Evolutionary conservation across 2,113 vertebrate species (phyloP).

Genomic region (Ondatra zibethicus): DNA sequence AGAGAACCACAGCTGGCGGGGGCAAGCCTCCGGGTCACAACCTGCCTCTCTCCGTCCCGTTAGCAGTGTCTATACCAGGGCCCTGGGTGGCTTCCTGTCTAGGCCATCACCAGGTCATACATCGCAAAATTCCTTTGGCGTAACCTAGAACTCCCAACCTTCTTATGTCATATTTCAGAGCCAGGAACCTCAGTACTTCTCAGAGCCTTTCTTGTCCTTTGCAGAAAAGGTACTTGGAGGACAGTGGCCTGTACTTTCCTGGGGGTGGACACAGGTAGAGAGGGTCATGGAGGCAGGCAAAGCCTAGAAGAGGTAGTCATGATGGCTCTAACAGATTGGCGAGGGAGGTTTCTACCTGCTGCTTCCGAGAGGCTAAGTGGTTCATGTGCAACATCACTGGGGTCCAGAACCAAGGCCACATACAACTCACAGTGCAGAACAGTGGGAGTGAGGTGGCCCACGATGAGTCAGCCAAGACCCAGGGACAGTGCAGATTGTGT

Average conservation of each 20-base stretch:
- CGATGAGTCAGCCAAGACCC: neutral
- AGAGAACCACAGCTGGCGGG: neutral
- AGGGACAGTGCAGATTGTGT: neutral
- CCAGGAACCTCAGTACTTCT: too few relatives aligned
- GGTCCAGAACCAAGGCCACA: neutral
- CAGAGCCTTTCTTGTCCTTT: neutral
- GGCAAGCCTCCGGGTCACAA: too few relatives aligned
- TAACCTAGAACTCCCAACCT: neutral
- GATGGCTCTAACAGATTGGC: neutral
- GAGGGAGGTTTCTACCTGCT: neutral
- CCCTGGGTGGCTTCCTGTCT: neutral
- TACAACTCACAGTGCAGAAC: neutral
- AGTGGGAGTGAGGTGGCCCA: neutral
- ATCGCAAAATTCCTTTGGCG: neutral
- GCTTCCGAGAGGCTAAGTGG: neutral
- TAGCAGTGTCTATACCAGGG: neutral
- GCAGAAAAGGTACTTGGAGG: neutral
- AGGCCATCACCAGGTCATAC: accelerated
- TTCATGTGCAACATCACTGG: accelerated
- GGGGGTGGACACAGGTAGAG: neutral
- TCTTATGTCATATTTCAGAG: too few relatives aligned
- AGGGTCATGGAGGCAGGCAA: neutral
- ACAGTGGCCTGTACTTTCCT: neutral
- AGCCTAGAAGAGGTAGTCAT: neutral
- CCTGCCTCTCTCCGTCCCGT: accelerated